Evolutionary conservation across 1,140 invertebrate genomes (phyloP), one percentile per base, ranked within the genome.

Genomic region (Sogatella furcifera): DNA sequence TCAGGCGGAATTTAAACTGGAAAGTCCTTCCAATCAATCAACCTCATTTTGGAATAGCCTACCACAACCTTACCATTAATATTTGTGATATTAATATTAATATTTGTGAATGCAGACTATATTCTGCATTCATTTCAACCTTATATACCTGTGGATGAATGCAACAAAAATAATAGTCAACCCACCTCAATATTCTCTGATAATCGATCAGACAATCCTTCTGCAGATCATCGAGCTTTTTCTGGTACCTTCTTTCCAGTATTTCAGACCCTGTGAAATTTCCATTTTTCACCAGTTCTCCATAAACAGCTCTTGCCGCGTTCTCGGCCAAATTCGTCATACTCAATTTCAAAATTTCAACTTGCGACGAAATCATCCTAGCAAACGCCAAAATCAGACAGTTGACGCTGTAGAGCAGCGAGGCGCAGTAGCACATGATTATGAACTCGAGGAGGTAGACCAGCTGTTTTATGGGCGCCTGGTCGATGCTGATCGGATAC

Each of bases 341-440:
- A 15, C 54, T 52, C 11, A 54, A 43, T 13, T 43, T 55, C 14
- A 64, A 22, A 3, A 64, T 19, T 42, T 57, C 15, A 34, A 64
- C 56, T 21, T 64, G 62, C 38, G 59, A 31, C 9, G 54, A 52
- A 3, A 61, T n/a, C 6, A 44, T 52, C 11, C 57, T 22, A 5
- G 55, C 59, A 13, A 60, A 44, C 15, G 55, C 55, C 6, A 55
- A 61, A 41, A 64, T 61, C 28, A 64, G 44, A 46, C 62, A 64
- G 41, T 64, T 64, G 52, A 64, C 62, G 14, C 49, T 57, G 24
- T 57, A 64, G 14, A 61, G 49, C 15, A 63, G 56, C 15, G 55
- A 43, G n/a, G 62, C 62, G 38, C 62, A 64, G 22, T 58, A 64
- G 13, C 60, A 49, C 62, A 64, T 64, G 15, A 64, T 56, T 52